These are phyloP conservation scores for Crioceris asparagi DNA, from an alignment of 2,888 invertebrate species.

Conservation along the genomic window DNA sequence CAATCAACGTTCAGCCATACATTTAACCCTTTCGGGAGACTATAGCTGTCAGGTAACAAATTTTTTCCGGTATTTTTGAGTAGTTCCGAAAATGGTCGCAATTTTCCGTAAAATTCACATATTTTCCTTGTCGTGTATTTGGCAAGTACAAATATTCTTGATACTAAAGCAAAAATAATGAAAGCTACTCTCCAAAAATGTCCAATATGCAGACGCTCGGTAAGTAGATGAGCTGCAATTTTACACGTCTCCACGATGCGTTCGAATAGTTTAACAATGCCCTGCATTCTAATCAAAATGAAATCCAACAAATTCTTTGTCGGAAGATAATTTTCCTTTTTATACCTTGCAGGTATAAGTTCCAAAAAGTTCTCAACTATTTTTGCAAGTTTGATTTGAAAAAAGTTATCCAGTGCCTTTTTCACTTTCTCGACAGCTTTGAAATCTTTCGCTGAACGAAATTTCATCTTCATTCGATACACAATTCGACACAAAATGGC, in stretches of 20 bases:
- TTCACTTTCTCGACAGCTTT: conserved; percentile 40
- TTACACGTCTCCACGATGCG: conserved; percentile 34
- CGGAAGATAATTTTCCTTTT: conserved; percentile 31
- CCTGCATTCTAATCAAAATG: conserved; percentile 39
- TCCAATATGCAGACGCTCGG: conserved; percentile 34
- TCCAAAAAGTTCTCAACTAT: conserved; percentile 24
- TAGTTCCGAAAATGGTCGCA: conserved; percentile 29
- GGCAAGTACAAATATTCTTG: conserved; percentile 38
- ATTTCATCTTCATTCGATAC: conserved; percentile 38
- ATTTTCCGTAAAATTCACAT: conserved; percentile 36
- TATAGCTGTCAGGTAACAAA: conserved; percentile 37
- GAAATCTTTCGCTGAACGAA: conserved; percentile 41
- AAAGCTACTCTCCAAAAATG: conserved; percentile 39
- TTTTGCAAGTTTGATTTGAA: conserved; percentile 30
- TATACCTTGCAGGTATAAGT: conserved; percentile 17
- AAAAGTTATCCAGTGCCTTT: conserved; percentile 36
- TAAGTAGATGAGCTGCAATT: conserved; percentile 32
- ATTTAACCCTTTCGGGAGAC: conserved; percentile 35
- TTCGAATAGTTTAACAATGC: conserved; percentile 38
- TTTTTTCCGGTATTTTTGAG: conserved; percentile 29
- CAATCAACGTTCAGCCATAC: conserved; percentile 36
- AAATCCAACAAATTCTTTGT: conserved; percentile 40
- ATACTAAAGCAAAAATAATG: conserved; percentile 35
- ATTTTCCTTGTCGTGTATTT: conserved; percentile 32
- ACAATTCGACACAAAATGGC: conserved; percentile 30